Percentiles rank a stretch among this genome's conserved stretches.
Evolutionary conservation across 2,797 vertebrate genomes (phyloP).

Genomic region (Microchirus variegatus): DNA sequence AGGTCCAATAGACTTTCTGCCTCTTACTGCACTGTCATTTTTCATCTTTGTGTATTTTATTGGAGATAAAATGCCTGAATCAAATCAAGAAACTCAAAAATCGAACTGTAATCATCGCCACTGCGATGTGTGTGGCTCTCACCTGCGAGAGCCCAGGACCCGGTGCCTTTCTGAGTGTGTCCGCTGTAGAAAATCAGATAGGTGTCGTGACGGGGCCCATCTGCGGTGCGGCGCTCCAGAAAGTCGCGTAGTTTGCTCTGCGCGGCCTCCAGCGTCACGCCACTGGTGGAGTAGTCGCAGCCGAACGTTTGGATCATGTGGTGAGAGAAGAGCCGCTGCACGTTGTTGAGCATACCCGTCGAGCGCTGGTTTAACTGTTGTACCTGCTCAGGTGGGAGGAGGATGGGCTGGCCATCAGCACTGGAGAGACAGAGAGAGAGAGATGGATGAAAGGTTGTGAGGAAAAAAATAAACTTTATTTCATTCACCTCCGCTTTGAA

Average conservation of each 20-base stretch:
- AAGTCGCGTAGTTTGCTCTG: slow-evolving; percentile 91
- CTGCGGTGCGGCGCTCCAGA: slow-evolving; percentile 90
- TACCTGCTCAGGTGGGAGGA: slow-evolving; percentile 91
- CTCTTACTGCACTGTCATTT: no score
- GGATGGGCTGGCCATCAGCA: slow-evolving; percentile 88
- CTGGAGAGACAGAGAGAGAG: slow-evolving; percentile 62
- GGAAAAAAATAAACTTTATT: background rate
- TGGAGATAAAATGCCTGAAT: background rate
- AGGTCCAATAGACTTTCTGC: no score
- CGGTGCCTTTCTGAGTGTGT: slow-evolving; percentile 87
- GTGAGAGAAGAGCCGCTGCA: slow-evolving; percentile 96
- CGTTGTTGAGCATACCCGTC: slow-evolving; percentile 90
- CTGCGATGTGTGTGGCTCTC: slow-evolving; percentile 37
- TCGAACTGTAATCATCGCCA: background rate
- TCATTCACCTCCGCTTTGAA: background rate
- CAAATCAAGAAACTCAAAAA: background rate
- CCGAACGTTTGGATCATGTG: slow-evolving; percentile 96
- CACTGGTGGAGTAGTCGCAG: slow-evolving; percentile 97
- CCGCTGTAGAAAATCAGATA: slow-evolving; percentile 98
- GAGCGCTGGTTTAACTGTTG: slow-evolving; percentile 92
- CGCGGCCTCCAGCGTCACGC: slow-evolving; percentile 87
- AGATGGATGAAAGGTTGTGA: background rate
- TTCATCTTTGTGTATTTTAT: no score
- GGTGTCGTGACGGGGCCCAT: slow-evolving; percentile 96
- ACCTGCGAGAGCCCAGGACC: slow-evolving; percentile 96